A percentile compares a stretch with the other conserved stretches of the same genome.
These are phyloP conservation scores for Nemoura dubitans DNA, from an alignment of 2,888 invertebrate genomes.

Conservation along the genomic window DNA sequence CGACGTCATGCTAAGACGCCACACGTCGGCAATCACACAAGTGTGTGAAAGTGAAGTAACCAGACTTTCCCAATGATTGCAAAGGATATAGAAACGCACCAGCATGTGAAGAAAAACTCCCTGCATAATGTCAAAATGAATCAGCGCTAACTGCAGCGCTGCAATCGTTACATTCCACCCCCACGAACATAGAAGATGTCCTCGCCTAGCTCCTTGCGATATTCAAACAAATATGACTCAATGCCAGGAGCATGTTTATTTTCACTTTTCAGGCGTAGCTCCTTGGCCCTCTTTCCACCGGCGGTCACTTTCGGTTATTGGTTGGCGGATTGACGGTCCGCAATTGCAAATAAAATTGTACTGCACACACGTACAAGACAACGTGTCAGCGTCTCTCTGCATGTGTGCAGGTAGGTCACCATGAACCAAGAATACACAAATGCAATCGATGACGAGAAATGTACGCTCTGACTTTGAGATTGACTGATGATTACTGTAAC, in stretches of 20 bases:
- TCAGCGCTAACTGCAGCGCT: background rate
- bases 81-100: background rate
- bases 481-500: background rate
- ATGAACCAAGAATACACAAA: background rate
- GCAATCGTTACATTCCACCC: background rate
- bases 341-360: background rate
- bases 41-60: background rate
- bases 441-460: background rate
- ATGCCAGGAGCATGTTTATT: background rate
- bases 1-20: background rate
- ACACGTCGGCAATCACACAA: background rate
- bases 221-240: background rate
- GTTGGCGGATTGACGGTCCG: background rate
- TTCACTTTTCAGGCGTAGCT: background rate
- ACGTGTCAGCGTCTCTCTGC: too few species aligned
- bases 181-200: background rate
- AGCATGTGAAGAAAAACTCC: background rate
- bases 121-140: background rate
- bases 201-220: background rate
- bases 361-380: background rate
- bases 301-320: background rate
- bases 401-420: background rate
- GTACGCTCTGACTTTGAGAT: background rate
- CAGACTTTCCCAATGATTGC: background rate
- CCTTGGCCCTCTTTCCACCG: background rate